phyloP scores from a whole-genome alignment of 2,797 vertebrate genomes.

The Paguma larvata region DNA sequence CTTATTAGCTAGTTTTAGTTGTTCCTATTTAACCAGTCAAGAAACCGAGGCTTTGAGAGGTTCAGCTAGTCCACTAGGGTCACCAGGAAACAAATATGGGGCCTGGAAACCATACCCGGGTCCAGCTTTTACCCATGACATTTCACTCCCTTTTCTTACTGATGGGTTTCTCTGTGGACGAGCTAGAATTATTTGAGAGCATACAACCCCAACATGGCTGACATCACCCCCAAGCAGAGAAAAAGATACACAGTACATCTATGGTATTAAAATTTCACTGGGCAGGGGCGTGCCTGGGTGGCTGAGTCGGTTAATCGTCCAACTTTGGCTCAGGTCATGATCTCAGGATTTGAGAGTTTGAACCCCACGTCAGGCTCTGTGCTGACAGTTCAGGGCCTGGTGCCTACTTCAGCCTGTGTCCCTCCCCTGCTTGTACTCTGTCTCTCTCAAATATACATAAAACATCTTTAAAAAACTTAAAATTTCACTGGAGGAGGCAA shows the following conservation, averaged over 20 bases:
- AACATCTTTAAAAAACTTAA: neutral
- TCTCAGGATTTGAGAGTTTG: too few relatives aligned
- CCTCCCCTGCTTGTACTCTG: too few relatives aligned
- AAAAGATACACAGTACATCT: neutral
- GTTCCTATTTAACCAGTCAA: neutral
- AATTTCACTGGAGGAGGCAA: neutral
- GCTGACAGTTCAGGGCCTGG: too few relatives aligned
- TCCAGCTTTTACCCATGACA: neutral
- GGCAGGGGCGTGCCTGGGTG: accelerated
- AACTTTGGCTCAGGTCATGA: too few relatives aligned
- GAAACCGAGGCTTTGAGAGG: neutral
- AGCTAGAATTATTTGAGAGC: neutral
- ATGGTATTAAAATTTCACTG: neutral
- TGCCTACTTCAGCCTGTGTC: too few relatives aligned
- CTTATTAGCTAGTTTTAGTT: neutral
- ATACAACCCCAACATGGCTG: neutral
- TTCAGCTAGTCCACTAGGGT: neutral
- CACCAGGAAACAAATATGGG: neutral
- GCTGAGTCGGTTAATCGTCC: too few relatives aligned
- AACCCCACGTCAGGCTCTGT: too few relatives aligned
- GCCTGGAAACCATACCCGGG: neutral
- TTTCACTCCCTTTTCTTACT: neutral
- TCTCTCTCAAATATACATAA: too few relatives aligned
- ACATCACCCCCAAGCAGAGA: neutral
- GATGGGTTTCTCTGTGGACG: neutral